These are phyloP conservation scores for Aerospiza tachiro DNA, from an alignment of 2,797 vertebrate genomes.

Conservation along the genomic window DNA sequence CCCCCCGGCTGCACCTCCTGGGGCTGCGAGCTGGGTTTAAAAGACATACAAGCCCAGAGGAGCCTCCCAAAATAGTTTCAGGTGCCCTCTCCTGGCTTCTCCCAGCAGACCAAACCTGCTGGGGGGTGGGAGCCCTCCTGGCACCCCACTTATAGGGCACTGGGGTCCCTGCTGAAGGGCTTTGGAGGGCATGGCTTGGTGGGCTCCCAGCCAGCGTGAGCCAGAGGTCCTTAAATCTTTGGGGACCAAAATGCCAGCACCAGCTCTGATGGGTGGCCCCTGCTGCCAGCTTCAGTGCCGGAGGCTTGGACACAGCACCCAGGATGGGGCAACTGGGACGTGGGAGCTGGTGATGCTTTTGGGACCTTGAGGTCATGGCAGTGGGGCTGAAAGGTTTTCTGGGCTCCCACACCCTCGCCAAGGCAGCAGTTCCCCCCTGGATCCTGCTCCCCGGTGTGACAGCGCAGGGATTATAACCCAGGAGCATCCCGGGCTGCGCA, in stretches of 20 bases:
- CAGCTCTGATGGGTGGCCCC: neutral
- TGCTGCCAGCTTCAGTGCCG: neutral
- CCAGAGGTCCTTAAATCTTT: neutral
- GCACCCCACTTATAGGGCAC: neutral
- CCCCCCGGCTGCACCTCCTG: neutral
- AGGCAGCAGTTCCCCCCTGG: neutral
- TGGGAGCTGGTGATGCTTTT: neutral
- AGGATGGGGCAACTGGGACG: too few relatives aligned
- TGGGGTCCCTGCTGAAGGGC: neutral
- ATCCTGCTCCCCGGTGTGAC: neutral
- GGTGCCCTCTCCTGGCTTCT: neutral
- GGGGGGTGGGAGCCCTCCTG: neutral
- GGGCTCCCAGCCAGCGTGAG: neutral
- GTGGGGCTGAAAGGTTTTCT: neutral
- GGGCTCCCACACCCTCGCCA: neutral
- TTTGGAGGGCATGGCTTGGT: neutral
- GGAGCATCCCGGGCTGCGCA: neutral
- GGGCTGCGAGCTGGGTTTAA: neutral
- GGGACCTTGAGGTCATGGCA: neutral
- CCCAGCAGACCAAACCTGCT: fast-evolving
- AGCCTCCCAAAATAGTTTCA: neutral
- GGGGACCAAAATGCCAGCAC: neutral
- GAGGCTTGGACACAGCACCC: neutral
- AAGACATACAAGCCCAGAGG: neutral
- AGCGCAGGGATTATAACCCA: neutral